phyloP scores from a whole-genome alignment of 2,888 invertebrate species.

The Lasioglossum figueresi region DNA sequence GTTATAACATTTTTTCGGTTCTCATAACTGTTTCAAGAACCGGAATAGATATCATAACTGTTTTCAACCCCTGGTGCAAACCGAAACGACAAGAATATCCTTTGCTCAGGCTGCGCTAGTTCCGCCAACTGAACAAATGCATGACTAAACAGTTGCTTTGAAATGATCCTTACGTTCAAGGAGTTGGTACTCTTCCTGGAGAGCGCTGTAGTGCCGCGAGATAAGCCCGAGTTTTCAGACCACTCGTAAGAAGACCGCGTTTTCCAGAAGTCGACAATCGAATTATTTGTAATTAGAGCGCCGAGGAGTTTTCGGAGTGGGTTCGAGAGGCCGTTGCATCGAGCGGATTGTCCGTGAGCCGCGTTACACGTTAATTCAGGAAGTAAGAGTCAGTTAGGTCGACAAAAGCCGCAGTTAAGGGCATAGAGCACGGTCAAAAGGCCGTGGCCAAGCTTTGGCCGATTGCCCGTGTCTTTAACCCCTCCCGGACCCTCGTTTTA shows the following conservation, averaged over 20 bases:
- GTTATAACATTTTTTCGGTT: no score
- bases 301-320: background rate
- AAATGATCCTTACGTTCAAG: background rate
- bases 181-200: background rate
- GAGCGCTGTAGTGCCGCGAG: background rate
- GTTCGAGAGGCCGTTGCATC: background rate
- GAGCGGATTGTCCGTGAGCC: slow-evolving; percentile 40
- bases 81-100: no score
- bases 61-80: no score
- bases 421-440: slow-evolving; percentile 56
- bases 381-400: slow-evolving; percentile 52
- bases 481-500: slow-evolving; percentile 27
- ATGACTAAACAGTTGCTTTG: no score
- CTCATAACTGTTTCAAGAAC: no score
- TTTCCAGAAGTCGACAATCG: slow-evolving; percentile 13
- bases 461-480: slow-evolving; percentile 71
- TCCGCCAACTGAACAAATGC: no score
- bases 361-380: slow-evolving; percentile 68
- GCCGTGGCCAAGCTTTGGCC: slow-evolving; percentile 62
- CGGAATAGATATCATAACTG: no score
- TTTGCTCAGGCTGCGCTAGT: no score
- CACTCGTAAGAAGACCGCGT: background rate
- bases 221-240: background rate
- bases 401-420: slow-evolving; percentile 57
- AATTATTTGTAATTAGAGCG: slow-evolving; percentile 33